Conservation (phyloP, 2,797 vertebrate genomes). For the Kryptolebias ocellatus region DNA sequence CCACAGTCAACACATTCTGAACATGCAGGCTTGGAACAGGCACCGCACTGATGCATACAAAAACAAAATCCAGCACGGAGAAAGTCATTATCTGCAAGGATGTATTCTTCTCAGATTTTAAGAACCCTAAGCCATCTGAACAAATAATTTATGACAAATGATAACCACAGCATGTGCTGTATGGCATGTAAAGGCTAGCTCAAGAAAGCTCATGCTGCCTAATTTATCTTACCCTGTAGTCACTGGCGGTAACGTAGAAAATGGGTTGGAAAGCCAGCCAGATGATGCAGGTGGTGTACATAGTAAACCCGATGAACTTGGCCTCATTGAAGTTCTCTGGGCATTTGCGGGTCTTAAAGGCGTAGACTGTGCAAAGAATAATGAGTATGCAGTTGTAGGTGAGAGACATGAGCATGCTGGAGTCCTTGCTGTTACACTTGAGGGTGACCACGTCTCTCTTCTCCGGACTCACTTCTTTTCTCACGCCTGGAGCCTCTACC, state of each 20-base stretch:
- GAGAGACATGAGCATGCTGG: conserved; percentile 96
- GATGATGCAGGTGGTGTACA: conserved; percentile 99
- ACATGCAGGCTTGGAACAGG: conserved; percentile 1
- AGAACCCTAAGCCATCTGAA: conserved; percentile 26
- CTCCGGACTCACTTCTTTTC: conserved; percentile 93
- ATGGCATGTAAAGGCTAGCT: background rate
- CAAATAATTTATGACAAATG: conserved; percentile 24
- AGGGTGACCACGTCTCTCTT: conserved; percentile 93
- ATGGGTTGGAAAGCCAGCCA: conserved; percentile 99
- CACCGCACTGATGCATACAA: conserved; percentile 12
- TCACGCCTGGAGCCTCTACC: conserved; percentile 91
- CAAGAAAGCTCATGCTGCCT: background rate
- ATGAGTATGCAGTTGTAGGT: conserved; percentile 98
- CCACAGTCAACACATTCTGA: conserved; percentile 19
- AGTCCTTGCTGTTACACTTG: conserved; percentile 95
- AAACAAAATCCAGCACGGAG: conserved; percentile 29
- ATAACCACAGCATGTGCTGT: conserved; percentile 1
- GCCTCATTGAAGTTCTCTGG: conserved; percentile 99
- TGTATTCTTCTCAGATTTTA: conserved; percentile 29
- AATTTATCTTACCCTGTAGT: conserved; percentile 91
- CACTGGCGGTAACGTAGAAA: conserved; percentile 98
- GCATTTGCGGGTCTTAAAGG: conserved; percentile 99
- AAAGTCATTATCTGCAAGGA: conserved; percentile 33
- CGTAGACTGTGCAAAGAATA: conserved; percentile 96
- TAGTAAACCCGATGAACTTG: conserved; percentile 99